phyloP scores from a whole-genome alignment of 2,888 invertebrate genomes.

The Heliconius charithonia region DNA sequence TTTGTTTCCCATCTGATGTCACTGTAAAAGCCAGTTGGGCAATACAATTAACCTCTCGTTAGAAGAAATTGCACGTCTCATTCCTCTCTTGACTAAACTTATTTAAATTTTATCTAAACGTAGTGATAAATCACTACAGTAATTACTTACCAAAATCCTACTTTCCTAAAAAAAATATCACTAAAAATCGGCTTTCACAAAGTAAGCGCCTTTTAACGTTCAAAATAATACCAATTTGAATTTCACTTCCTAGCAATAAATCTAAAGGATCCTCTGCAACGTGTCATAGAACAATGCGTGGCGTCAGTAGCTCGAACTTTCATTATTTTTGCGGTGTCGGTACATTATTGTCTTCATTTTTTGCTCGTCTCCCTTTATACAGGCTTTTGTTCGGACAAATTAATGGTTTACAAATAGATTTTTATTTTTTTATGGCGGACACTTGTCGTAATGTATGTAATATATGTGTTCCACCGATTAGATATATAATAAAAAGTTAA shows the following conservation, averaged over 20 bases:
- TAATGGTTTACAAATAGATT: constrained; percentile 32
- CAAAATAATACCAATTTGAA: constrained; percentile 9
- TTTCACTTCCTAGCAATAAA: constrained; percentile 19
- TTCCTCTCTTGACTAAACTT: not conserved
- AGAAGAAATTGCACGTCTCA: not conserved
- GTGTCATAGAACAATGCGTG: constrained; percentile 27
- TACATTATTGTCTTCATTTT: constrained; percentile 18
- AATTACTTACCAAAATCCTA: not conserved
- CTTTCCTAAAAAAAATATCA: not conserved
- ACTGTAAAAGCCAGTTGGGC: too few species aligned
- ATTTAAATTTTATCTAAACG: not conserved
- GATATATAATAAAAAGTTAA: not conserved
- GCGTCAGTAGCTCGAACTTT: constrained; percentile 21
- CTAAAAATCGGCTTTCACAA: constrained; percentile 10
- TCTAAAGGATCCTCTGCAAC: constrained; percentile 6
- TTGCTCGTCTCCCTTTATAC: not conserved
- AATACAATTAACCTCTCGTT: too few species aligned
- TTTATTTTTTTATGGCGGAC: not conserved
- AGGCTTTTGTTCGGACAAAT: constrained; percentile 25
- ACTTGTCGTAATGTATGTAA: not conserved
- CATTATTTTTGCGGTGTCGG: constrained; percentile 21
- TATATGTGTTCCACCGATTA: not conserved
- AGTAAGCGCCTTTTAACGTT: not conserved
- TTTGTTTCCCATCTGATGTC: not conserved
- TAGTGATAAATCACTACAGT: not conserved